Conservation (phyloP, 2,797 vertebrate species). For the Simalia tracyae region DNA sequence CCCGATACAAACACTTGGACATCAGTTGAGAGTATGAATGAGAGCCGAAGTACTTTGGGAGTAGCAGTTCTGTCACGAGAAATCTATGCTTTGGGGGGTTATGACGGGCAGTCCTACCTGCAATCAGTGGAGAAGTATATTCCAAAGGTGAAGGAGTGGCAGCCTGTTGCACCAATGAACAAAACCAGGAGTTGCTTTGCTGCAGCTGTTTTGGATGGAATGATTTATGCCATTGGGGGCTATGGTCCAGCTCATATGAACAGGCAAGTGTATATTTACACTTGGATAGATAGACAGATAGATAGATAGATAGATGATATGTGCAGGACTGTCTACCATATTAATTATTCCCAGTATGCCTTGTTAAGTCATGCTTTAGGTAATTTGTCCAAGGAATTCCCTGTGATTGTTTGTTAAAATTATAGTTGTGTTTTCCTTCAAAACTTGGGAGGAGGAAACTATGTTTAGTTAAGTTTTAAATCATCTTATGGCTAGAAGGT, state of each 20-base stretch:
- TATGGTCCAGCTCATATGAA: conserved; percentile 98
- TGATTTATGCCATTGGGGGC: conserved; percentile 96
- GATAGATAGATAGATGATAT: too few relatives aligned
- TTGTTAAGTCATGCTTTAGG: conserved; percentile 12
- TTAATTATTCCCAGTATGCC: not conserved
- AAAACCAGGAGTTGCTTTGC: conserved; percentile 96
- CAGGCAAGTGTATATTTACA: conserved; percentile 76
- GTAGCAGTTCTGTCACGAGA: conserved; percentile 91
- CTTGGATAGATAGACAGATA: too few relatives aligned
- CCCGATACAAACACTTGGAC: conserved; percentile 96
- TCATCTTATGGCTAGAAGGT: not conserved
- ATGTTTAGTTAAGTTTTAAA: not conserved
- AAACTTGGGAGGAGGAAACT: not conserved
- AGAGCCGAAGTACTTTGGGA: conserved; percentile 92
- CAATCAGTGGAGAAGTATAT: conserved; percentile 96
- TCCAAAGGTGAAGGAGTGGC: conserved; percentile 93
- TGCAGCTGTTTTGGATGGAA: conserved; percentile 92
- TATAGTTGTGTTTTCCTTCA: accelerated
- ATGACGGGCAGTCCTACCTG: conserved; percentile 94
- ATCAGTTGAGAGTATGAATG: conserved; percentile 89
- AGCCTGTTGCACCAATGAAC: conserved; percentile 93
- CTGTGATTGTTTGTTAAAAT: accelerated
- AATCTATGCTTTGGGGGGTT: conserved; percentile 94
- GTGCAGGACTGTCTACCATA: not conserved
- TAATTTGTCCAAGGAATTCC: not conserved